Percentiles rank a stretch among this genome's conserved stretches.
These are phyloP conservation scores for Megaustenia siamemsis DNA, from an alignment of 2,888 invertebrate genomes.

Conservation along the genomic window DNA sequence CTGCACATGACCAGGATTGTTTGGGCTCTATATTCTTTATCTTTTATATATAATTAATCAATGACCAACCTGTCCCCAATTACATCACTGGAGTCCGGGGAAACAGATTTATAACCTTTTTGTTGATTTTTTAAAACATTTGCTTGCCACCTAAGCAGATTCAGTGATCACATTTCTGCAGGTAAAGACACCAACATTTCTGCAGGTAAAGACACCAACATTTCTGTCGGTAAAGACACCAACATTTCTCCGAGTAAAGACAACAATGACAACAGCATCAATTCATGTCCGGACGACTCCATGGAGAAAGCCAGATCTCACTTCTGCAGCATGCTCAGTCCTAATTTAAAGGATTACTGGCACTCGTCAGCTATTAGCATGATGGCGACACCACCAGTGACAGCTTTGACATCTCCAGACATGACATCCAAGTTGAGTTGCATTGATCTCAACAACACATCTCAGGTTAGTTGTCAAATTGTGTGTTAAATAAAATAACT, in stretches of 20 bases:
- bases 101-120: too few relatives aligned
- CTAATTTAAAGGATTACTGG: background rate
- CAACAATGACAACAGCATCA: background rate
- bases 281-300: background rate
- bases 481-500: background rate
- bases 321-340: background rate
- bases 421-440: background rate
- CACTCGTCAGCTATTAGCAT: background rate
- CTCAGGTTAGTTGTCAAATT: background rate
- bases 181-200: too few relatives aligned
- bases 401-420: background rate
- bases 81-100: too few relatives aligned
- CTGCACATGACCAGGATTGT: too few relatives aligned
- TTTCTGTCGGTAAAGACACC: too few relatives aligned
- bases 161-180: too few relatives aligned
- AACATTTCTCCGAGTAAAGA: background rate
- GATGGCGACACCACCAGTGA: conserved; percentile 12
- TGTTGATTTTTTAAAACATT: too few relatives aligned
- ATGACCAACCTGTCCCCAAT: too few relatives aligned
- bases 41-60: too few relatives aligned
- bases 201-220: too few relatives aligned
- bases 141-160: too few relatives aligned
- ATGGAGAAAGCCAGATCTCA: conserved; percentile 23
- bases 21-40: too few relatives aligned
- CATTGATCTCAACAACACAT: background rate